These are phyloP conservation scores for Idris sp. DNA, from an alignment of 1,140 invertebrate species.

Conservation along the genomic window DNA sequence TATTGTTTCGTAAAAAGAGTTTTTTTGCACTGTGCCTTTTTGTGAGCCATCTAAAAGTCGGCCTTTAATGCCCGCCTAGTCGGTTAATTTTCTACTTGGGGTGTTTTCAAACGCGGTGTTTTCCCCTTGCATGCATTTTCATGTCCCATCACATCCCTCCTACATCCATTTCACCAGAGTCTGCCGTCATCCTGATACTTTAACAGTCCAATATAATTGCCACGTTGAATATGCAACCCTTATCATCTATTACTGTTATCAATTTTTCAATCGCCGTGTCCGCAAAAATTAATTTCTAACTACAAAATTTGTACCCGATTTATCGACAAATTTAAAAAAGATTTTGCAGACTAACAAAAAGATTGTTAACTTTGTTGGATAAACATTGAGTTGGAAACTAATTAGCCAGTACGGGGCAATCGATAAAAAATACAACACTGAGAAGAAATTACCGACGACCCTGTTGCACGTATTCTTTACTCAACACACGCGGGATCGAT, in stretches of 20 bases:
- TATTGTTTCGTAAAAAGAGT: not conserved
- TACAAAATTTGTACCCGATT: no score
- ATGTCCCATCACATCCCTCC: conserved; percentile 44
- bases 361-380: no score
- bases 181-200: conserved; percentile 25
- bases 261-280: conserved; percentile 6
- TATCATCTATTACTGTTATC: conserved; percentile 16
- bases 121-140: conserved; percentile 56
- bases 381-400: not conserved
- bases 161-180: conserved; percentile 8
- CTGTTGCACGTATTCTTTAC: conserved; percentile 60
- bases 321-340: no score
- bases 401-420: not conserved
- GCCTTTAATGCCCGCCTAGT: conserved; percentile 32
- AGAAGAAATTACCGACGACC: conserved; percentile 37
- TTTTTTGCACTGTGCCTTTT: conserved; percentile 33
- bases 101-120: conserved; percentile 48
- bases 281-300: not conserved
- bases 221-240: conserved; percentile 26
- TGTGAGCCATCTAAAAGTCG: conserved; percentile 32
- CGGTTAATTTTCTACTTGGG: conserved; percentile 59
- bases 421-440: conserved; percentile 8
- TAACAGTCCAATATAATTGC: conserved; percentile 27
- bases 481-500: conserved; percentile 57
- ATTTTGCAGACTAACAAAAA: no score